Base-by-base conservation (phyloP, 2,113 vertebrate species). In the Ranitomeya imitator region DNA sequence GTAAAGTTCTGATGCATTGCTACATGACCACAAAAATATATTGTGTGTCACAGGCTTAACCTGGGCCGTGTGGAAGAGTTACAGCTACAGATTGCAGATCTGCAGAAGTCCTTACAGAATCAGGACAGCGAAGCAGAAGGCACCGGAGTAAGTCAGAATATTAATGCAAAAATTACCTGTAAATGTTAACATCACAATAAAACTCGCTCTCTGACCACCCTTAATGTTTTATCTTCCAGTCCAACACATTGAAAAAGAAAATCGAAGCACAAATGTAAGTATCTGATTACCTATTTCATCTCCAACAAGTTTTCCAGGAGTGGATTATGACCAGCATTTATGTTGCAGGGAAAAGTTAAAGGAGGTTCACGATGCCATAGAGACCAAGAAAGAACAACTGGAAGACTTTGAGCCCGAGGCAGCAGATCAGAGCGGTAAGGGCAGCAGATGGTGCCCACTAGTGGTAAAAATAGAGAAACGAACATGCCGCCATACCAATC, bases 261-360 rank as follows among this genome's bases (percentile, higher is more conserved):
- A 94, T 99, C 89, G 98, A 96, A 92, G 98, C 98, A 65, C 98
- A 99, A 91, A 97, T 99, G 98, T 99, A 95, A 98, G 98, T 97
- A 91, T 51, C 76, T 61, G 2, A 4, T 9, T 76, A 45, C 37
- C 37, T 45, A 45, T 45, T 45, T 45, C 1, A 45, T 45, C 37
- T 5, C 37, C 37, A 45, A 45, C 37, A 45, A 45, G 37, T 45
- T 45, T 45, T 45, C 3, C 4, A 5, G 15, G 45, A 7, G n/a
- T 9, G 3, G 26, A 57, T 3, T 26, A 2, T 23, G 52, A 79
- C n/a, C 54, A 9, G 26, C 18, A 31, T 59, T 82, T 55, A 18
- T 63, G 86, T 7, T 76, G 21, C 85, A 99, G 98, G 97, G 97
- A 98, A 69, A 97, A 97, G 89, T 83, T 99, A 88, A 99, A 97